These are phyloP conservation scores for Lerema accius DNA, from an alignment of 1,140 invertebrate genomes.

Conservation along the genomic window DNA sequence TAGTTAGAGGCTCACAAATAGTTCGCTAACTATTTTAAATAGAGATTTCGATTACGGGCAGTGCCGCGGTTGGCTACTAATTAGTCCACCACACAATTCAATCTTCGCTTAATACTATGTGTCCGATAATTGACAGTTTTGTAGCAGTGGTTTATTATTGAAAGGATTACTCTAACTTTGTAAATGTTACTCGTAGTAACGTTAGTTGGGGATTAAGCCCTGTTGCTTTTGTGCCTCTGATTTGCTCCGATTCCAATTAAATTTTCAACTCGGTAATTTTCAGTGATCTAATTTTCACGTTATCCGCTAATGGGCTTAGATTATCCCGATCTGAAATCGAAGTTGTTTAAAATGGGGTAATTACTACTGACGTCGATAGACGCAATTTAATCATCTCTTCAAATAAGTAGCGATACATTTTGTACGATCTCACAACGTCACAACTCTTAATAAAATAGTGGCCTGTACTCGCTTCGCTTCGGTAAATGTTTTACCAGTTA, in stretches of 20 bases:
- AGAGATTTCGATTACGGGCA: constrained; percentile 6
- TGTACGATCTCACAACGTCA: no score
- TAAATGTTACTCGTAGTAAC: background rate
- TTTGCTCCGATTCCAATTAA: background rate
- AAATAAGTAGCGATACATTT: no score
- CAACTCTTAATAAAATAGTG: no score
- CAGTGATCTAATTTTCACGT: background rate
- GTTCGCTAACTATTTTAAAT: constrained; percentile 22
- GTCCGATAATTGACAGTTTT: constrained; percentile 1
- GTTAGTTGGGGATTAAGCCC: background rate
- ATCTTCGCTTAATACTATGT: constrained; percentile 3
- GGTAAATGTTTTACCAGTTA: no score
- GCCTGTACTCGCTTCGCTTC: no score
- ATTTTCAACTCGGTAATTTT: background rate
- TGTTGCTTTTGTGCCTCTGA: background rate
- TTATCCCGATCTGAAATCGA: background rate
- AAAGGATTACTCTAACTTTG: background rate
- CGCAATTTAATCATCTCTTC: no score
- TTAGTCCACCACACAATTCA: constrained; percentile 26
- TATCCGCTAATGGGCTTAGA: background rate
- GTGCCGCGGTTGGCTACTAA: constrained; percentile 19
- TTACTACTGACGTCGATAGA: background rate
- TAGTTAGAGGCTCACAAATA: constrained; percentile 18
- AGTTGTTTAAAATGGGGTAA: background rate
- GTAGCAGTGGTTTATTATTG: background rate